Base-by-base conservation (phyloP, 2,888 invertebrate genomes). In the Ptychoptera albimana region DNA sequence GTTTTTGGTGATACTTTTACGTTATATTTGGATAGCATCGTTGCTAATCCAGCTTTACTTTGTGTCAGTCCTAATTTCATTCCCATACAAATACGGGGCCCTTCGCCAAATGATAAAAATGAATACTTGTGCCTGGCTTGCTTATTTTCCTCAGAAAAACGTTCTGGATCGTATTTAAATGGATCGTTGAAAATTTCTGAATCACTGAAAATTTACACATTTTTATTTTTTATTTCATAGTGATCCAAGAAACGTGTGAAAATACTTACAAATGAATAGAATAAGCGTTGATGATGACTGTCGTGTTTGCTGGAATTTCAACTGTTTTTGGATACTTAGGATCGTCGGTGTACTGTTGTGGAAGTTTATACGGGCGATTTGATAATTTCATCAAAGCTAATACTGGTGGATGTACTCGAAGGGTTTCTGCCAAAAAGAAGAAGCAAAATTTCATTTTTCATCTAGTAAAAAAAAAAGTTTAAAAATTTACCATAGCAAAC, bases 111-210 rank as follows among this genome's bases (percentile, higher is more conserved):
- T 5, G 60, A 59, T 36, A 60, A 43, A 46, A 52, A 60, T 6
- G 55, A 42, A 44, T 50, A 58, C 2, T 54, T 50, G 40, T 52
- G 48, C 29, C 54, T 50, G 29, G 52, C 50, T 7, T 45, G 32
- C 44, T 54, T 52, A 16, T 54, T 51, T 43, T 56, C 55, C 0
- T 51, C 48, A 7, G 45, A 50, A 51, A 64, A 66, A 36, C 63
- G 51, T 38, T 62, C 60, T 1, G 64, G 64, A 47, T 63, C 56
- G 48, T 59, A 66, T 41, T 51, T 54, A 31, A 56, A 50, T 12
- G 64, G 63, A 15, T 64, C 50, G 6, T 59, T 56, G 48, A 55
- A 63, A 46, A 57, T 53, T 37, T 57, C 50, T 0, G 57, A 54
- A 51, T 63, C 62, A 31, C 54, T 36, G 13, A 8, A 13, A 36